Percentiles rank a stretch among this genome's conserved stretches.
phyloP scores from a whole-genome alignment of 2,888 invertebrate genomes.

The Lochmaea crataegi region DNA sequence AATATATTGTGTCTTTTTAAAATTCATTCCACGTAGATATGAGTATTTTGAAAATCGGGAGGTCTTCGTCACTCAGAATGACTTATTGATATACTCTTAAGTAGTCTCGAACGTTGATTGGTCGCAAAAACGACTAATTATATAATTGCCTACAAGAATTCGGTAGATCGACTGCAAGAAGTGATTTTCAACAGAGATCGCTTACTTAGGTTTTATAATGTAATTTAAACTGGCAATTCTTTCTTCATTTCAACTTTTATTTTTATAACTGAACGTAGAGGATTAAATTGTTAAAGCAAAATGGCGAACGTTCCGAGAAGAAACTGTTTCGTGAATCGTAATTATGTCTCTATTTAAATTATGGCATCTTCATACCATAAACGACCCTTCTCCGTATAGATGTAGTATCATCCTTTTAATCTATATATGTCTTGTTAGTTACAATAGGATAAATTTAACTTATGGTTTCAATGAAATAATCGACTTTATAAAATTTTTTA shows the following conservation, averaged over 20 bases:
- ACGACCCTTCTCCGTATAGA: not conserved
- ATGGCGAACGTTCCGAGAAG: slow-evolving; percentile 3
- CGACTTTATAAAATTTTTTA: not conserved
- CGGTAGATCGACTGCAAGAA: not conserved
- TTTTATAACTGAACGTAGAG: not conserved
- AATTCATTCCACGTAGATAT: not conserved
- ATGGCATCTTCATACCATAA: slow-evolving; percentile 1
- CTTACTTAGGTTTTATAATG: slow-evolving; percentile 9
- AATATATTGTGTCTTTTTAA: no score
- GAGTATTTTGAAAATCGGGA: slow-evolving; percentile 8
- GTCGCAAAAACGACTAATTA: slow-evolving; percentile 4
- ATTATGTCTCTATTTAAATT: slow-evolving; percentile 8
- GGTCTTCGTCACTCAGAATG: slow-evolving; percentile 5
- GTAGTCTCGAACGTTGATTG: not conserved
- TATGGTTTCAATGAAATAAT: not conserved
- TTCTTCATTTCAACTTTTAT: not conserved
- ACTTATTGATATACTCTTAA: not conserved
- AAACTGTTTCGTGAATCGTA: not conserved
- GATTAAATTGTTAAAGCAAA: slow-evolving; percentile 9
- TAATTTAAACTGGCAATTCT: not conserved
- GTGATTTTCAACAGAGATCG: slow-evolving; percentile 7
- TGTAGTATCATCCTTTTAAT: not conserved
- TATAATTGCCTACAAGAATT: slow-evolving; percentile 11
- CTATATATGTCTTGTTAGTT: not conserved
- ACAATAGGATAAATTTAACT: not conserved